phyloP scores from a whole-genome alignment of 2,888 invertebrate genomes.

The Onchidella celtica region DNA sequence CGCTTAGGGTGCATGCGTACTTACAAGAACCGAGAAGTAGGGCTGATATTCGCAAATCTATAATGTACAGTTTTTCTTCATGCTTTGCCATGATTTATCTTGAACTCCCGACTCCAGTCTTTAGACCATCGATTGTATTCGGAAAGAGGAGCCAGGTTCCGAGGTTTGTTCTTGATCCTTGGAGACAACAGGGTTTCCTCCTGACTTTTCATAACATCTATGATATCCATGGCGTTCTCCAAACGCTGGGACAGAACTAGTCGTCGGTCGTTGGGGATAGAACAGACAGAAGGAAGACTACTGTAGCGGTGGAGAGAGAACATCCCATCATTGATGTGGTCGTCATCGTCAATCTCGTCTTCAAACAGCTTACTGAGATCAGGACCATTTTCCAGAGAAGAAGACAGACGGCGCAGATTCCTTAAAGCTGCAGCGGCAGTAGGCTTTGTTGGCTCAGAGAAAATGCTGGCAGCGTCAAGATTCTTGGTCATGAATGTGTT shows the following conservation, averaged over 20 bases:
- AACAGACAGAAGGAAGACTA: not conserved
- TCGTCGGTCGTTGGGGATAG: slow-evolving; percentile 60
- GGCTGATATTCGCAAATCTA: no score
- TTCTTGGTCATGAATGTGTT: not conserved
- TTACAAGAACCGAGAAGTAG: no score
- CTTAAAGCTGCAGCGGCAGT: not conserved
- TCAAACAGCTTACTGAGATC: not conserved
- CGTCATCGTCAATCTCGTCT: not conserved
- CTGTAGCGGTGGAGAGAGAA: slow-evolving; percentile 46
- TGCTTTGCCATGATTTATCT: not conserved
- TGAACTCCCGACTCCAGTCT: slow-evolving; percentile 86
- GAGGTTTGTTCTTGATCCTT: slow-evolving; percentile 26
- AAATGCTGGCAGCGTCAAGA: not conserved
- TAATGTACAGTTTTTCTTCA: no score
- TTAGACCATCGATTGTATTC: slow-evolving; percentile 92
- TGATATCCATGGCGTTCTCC: slow-evolving; percentile 75
- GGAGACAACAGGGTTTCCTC: slow-evolving; percentile 66
- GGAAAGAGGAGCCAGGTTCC: slow-evolving; percentile 15
- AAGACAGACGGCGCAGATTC: slow-evolving; percentile 7
- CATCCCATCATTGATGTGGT: not conserved
- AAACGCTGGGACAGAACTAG: slow-evolving; percentile 70
- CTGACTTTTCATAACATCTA: slow-evolving; percentile 67
- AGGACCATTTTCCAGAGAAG: not conserved
- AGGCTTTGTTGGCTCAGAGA: not conserved
- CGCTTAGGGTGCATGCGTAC: no score